These are phyloP conservation scores for Cacatua alba DNA, from an alignment of 2,113 vertebrate genomes.

Conservation along the genomic window DNA sequence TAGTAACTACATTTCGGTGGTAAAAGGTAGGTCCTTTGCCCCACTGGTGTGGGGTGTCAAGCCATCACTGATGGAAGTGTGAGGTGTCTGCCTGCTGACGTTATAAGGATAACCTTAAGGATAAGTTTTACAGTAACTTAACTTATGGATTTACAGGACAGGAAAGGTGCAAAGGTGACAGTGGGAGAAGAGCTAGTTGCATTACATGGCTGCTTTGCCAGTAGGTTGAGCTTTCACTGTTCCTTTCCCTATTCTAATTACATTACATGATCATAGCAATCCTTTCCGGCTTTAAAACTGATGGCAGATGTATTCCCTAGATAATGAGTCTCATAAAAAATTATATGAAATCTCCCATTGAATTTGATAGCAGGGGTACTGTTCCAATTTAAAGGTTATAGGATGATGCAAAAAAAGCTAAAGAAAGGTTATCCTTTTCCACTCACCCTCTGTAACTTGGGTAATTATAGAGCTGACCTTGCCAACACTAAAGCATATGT, in stretches of 20 bases:
- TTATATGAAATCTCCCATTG: background rate
- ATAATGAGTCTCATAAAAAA: background rate
- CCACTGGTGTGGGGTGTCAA: background rate
- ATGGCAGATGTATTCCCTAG: background rate
- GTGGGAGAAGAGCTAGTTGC: background rate
- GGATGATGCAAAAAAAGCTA: background rate
- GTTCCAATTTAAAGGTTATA: background rate
- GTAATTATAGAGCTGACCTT: background rate
- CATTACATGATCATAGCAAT: background rate
- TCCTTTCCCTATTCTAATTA: background rate
- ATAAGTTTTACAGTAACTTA: background rate
- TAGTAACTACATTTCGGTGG: background rate
- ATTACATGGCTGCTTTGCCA: background rate
- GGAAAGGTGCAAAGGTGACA: background rate
- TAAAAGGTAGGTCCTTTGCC: background rate
- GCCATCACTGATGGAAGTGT: background rate
- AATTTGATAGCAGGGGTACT: background rate
- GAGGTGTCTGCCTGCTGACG: background rate
- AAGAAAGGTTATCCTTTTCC: background rate
- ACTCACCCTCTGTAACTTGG: background rate
- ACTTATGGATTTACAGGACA: background rate
- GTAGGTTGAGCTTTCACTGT: background rate
- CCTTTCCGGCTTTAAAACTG: background rate
- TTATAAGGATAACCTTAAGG: background rate
- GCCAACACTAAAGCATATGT: background rate